Percentiles rank a stretch among this genome's conserved stretches.
Evolutionary conservation across 2,113 vertebrate species (phyloP).

Genomic region (Carassius auratus): DNA sequence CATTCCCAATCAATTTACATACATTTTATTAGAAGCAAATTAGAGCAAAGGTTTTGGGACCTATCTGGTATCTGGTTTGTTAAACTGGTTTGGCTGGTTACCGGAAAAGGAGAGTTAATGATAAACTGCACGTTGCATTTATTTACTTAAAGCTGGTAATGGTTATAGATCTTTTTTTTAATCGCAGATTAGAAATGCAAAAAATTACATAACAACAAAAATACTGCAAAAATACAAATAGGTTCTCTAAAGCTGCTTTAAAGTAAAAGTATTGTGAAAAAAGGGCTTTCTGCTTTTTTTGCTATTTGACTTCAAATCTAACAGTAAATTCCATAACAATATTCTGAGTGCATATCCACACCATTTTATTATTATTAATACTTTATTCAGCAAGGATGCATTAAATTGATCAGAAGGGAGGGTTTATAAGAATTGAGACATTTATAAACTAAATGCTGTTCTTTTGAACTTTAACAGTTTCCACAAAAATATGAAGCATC

Average conservation of each 20-base stretch:
- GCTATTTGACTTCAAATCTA: background rate
- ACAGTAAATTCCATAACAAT: background rate
- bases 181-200: background rate
- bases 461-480: background rate
- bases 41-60: background rate
- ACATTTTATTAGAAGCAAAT: background rate
- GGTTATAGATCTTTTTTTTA: background rate
- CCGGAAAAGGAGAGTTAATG: background rate
- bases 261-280: too few species aligned
- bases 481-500: background rate
- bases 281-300: too few species aligned
- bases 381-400: background rate
- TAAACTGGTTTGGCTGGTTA: constrained; percentile 32
- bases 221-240: too few species aligned
- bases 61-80: constrained; percentile 2
- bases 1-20: background rate
- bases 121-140: background rate
- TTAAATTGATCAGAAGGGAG: too few species aligned
- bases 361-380: background rate
- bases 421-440: too few species aligned
- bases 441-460: background rate
- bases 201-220: background rate
- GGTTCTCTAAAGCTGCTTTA: too few species aligned
- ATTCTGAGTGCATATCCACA: background rate
- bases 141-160: background rate